Evolutionary conservation across 2,888 invertebrate species (phyloP).

Genomic region (Aplocera efformata): DNA sequence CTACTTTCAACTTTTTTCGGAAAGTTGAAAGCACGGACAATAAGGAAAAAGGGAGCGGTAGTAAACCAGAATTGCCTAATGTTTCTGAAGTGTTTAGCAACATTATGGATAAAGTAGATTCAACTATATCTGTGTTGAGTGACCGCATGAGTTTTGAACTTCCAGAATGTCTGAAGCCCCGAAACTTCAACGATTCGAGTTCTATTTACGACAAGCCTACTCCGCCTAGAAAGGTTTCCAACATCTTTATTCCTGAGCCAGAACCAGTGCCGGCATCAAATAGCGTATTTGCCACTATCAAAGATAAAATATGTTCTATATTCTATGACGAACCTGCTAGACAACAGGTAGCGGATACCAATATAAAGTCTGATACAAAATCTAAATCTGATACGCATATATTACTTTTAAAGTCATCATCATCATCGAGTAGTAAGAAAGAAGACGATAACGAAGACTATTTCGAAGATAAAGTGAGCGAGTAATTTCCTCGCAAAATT

Average conservation of each 20-base stretch:
- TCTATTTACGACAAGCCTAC: constrained; percentile 34
- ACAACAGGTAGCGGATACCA: too few relatives aligned
- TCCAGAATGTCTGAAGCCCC: constrained; percentile 12
- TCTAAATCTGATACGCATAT: too few relatives aligned
- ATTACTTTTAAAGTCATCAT: background rate
- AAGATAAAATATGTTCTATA: constrained; percentile 42
- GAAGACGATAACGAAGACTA: constrained; percentile 27
- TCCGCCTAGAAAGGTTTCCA: constrained; percentile 21
- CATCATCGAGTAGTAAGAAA: background rate
- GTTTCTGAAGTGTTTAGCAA: constrained; percentile 13
- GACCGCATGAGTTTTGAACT: constrained; percentile 25
- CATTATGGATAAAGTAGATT: constrained; percentile 36
- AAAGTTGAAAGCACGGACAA: constrained; percentile 10
- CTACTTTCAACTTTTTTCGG: constrained; percentile 20
- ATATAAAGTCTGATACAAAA: too few relatives aligned
- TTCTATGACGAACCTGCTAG: constrained; percentile 31
- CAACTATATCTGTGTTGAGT: constrained; percentile 34
- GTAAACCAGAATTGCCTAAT: constrained; percentile 5
- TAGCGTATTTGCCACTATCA: constrained; percentile 40
- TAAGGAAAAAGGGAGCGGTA: background rate
- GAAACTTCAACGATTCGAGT: constrained; percentile 27
- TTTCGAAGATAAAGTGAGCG: constrained; percentile 16
- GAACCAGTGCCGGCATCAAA: constrained; percentile 17
- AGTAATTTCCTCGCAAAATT: constrained; percentile 6
- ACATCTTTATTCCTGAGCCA: constrained; percentile 11